Percentiles rank a stretch among this genome's conserved stretches.
Conservation (phyloP, 2,113 vertebrate genomes). For the Neodon shergylaensis region DNA sequence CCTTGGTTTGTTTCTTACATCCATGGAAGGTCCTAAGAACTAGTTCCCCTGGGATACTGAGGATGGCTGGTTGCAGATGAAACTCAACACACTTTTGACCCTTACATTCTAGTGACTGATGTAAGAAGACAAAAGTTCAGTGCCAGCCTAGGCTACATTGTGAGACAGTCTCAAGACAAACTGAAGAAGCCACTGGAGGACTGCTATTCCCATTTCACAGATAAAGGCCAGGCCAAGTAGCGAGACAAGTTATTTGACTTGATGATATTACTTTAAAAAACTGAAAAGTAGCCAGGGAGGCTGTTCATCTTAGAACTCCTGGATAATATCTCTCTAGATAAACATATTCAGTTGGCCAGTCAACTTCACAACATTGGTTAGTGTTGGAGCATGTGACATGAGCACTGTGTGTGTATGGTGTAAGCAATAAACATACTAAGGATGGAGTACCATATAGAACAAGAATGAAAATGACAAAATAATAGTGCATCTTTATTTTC, state of each 20-base stretch:
- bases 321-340: neutral
- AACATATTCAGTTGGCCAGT: neutral
- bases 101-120: neutral
- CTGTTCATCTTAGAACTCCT: neutral
- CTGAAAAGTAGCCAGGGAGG: neutral
- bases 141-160: neutral
- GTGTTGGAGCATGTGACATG: neutral
- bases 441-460: neutral
- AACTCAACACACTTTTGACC: neutral
- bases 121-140: neutral
- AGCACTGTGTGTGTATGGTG: neutral
- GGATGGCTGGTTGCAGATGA: neutral
- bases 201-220: neutral
- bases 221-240: neutral
- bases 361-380: neutral
- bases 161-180: neutral
- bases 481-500: slow-evolving; percentile 47
- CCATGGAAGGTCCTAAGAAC: too few species aligned
- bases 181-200: neutral
- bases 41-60: neutral
- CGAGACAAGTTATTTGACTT: neutral
- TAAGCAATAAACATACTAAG: neutral
- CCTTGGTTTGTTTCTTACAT: neutral
- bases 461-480: slow-evolving; percentile 8
- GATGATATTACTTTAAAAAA: neutral